A percentile compares a stretch with the other conserved stretches of the same genome.
Evolutionary conservation across 2,797 vertebrate genomes (phyloP).

Genomic region (Ctenochaetus hawaiiensis): DNA sequence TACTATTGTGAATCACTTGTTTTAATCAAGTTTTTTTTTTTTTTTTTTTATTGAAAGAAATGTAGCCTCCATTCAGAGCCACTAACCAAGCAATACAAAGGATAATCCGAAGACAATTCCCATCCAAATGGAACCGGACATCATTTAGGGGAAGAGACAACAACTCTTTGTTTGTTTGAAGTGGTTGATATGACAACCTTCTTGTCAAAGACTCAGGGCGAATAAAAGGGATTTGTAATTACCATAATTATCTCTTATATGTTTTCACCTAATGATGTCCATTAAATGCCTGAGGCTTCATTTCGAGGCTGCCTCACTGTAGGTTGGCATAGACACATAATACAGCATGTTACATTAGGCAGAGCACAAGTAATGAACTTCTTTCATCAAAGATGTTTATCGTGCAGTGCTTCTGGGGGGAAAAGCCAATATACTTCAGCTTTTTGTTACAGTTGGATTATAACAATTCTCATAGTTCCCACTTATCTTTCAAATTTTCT

Average conservation of each 20-base stretch:
- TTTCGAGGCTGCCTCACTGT: conserved; percentile 74
- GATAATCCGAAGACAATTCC: conserved; percentile 83
- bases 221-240: conserved; percentile 87
- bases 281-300: conserved; percentile 80
- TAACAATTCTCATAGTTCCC: conserved; percentile 85
- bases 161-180: conserved; percentile 87
- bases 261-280: conserved; percentile 86
- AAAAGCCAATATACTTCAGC: conserved; percentile 83
- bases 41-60: conserved; percentile 70
- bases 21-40: conserved; percentile 79
- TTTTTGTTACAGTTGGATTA: conserved; percentile 85
- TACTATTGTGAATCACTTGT: conserved; percentile 78
- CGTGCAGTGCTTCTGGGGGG: conserved; percentile 73
- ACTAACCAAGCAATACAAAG: conserved; percentile 78
- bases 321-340: conserved; percentile 80
- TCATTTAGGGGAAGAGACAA: conserved; percentile 82
- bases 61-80: conserved; percentile 71
- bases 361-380: conserved; percentile 83
- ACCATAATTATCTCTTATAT: conserved; percentile 87
- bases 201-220: conserved; percentile 83
- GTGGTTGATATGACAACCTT: conserved; percentile 86
- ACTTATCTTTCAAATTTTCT: conserved; percentile 84
- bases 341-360: conserved; percentile 79
- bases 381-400: conserved; percentile 85
- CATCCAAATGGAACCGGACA: conserved; percentile 80